Evolutionary conservation across 2,113 vertebrate species (phyloP).

Genomic region (Psephotus haematonotus): DNA sequence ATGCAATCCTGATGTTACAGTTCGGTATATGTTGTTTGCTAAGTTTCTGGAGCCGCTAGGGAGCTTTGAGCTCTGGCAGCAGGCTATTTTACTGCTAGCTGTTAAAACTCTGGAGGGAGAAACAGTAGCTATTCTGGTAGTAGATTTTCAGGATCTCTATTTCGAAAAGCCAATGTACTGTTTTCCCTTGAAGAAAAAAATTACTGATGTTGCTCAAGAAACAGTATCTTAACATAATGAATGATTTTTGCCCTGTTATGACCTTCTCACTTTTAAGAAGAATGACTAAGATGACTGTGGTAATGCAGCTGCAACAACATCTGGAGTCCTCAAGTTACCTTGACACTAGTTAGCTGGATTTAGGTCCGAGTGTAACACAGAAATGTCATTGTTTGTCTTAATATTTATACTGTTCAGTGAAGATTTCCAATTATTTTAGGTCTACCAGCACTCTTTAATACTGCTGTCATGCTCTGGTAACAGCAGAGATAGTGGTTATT

Average conservation of each 20-base stretch:
- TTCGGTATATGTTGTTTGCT: neutral
- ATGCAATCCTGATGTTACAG: neutral
- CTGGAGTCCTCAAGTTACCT: conserved; percentile 61
- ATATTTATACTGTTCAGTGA: neutral
- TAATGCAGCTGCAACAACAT: conserved; percentile 63
- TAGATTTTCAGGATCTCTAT: neutral
- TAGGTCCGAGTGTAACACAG: neutral
- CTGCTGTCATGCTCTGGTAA: neutral
- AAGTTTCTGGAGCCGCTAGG: neutral
- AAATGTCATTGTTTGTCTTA: conserved; percentile 21
- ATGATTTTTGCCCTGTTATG: neutral
- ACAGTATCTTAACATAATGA: neutral
- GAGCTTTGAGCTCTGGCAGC: neutral
- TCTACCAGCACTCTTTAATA: neutral
- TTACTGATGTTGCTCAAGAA: conserved; percentile 17
- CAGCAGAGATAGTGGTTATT: neutral
- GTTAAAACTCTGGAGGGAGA: conserved; percentile 3
- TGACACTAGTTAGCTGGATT: conserved; percentile 13
- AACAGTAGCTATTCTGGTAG: conserved; percentile 11
- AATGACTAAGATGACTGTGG: conserved; percentile 28
- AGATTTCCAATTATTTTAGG: neutral
- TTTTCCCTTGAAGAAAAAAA: conserved; percentile 21
- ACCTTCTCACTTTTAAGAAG: conserved; percentile 11
- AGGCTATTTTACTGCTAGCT: conserved; percentile 17
- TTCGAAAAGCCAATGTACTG: neutral